phyloP scores from a whole-genome alignment of 2,113 vertebrate species.

The Setophaga coronata region DNA sequence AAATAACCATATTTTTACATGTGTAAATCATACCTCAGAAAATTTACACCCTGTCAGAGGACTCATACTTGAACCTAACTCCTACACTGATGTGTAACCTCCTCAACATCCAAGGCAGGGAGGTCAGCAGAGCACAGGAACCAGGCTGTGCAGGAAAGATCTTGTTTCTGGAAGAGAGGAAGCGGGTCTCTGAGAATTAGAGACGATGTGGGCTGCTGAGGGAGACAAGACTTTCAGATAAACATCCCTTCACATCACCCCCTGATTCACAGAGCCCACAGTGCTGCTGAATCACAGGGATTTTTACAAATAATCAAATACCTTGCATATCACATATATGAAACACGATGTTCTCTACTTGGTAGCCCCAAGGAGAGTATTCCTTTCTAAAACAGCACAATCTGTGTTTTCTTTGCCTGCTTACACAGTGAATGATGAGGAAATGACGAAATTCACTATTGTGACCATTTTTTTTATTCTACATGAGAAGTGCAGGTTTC shows the following conservation, averaged over 20 bases:
- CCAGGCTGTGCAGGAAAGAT: background rate
- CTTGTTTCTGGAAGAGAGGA: background rate
- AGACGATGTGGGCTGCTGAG: background rate
- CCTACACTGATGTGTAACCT: background rate
- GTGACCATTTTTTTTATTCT: background rate
- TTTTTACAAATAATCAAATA: conserved; percentile 60
- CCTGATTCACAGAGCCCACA: conserved; percentile 2
- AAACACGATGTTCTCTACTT: conserved; percentile 8
- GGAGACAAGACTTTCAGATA: conserved; percentile 43
- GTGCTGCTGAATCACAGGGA: conserved; percentile 5
- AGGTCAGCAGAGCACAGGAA: background rate
- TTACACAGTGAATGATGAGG: conserved; percentile 13
- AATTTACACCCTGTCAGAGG: background rate
- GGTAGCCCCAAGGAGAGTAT: background rate
- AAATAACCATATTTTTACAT: background rate
- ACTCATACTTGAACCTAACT: background rate
- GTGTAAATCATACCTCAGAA: background rate
- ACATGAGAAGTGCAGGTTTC: background rate
- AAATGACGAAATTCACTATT: conserved; percentile 18
- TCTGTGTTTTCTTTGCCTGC: conserved; percentile 31
- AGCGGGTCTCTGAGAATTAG: conserved; percentile 8
- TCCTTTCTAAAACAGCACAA: background rate
- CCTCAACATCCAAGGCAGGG: background rate
- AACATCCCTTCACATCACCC: conserved; percentile 27
- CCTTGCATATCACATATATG: background rate